phyloP scores from a whole-genome alignment of 2,888 invertebrate species.

The Theretra japonica region DNA sequence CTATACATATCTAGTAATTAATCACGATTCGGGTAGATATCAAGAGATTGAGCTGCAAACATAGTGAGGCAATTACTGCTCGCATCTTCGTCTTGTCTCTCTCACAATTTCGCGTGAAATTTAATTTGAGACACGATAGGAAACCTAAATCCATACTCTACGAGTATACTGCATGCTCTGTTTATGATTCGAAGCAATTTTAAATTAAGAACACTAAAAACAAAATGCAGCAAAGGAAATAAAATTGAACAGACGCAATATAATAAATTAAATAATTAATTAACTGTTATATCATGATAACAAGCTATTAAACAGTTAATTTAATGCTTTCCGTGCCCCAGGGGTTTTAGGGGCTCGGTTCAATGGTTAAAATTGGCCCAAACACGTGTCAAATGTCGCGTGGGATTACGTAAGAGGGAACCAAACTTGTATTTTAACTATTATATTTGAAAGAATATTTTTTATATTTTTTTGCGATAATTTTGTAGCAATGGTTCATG shows the following conservation, averaged over 20 bases:
- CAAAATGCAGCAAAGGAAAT: background rate
- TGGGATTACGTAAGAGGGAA: conserved; percentile 19
- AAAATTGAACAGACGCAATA: background rate
- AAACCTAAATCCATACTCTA: no score
- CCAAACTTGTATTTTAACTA: background rate
- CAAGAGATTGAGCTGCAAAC: no score
- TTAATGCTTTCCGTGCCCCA: background rate
- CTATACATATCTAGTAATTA: no score
- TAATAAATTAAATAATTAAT: background rate
- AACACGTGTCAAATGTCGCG: conserved; percentile 17
- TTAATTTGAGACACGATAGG: no score
- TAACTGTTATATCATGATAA: background rate
- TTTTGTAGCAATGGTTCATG: no score
- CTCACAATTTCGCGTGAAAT: no score
- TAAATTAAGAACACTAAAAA: background rate
- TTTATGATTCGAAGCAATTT: background rate
- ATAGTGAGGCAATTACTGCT: no score
- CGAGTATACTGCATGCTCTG: background rate
- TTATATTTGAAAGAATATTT: background rate
- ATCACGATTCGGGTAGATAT: no score
- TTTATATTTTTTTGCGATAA: background rate
- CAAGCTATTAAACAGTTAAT: conserved; percentile 8
- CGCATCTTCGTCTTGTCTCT: no score
- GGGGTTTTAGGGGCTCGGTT: conserved; percentile 5
- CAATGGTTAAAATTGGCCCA: background rate